A percentile compares a stretch with the other conserved stretches of the same genome.
Evolutionary conservation across 2,797 vertebrate species (phyloP).

Genomic region (Falco rusticolus): DNA sequence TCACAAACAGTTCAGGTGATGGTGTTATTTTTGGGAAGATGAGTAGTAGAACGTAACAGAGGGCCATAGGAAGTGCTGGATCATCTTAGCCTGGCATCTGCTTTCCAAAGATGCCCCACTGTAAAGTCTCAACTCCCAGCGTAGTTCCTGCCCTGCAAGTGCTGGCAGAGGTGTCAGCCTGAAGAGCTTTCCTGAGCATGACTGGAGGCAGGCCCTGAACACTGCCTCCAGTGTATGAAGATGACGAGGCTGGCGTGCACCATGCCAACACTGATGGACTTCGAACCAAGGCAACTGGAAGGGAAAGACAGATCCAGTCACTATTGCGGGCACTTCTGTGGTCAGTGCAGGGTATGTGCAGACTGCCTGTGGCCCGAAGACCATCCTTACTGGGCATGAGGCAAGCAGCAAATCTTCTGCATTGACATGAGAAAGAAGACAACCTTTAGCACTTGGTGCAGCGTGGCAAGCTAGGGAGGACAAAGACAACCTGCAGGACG

Average conservation of each 20-base stretch:
- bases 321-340: not conserved
- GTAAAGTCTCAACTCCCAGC: not conserved
- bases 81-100: not conserved
- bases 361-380: not conserved
- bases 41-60: not conserved
- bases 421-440: not conserved
- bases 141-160: not conserved
- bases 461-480: not conserved
- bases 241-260: fast-evolving
- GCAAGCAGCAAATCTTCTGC: not conserved
- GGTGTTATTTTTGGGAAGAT: not conserved
- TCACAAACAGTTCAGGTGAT: not conserved
- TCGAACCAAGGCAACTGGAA: not conserved
- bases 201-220: not conserved
- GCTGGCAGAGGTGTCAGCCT: not conserved
- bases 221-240: not conserved
- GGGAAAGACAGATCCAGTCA: not conserved
- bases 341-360: not conserved
- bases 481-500: not conserved
- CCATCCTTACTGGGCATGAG: not conserved
- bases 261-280: not conserved
- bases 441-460: not conserved
- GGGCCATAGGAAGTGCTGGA: not conserved
- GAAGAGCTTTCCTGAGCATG: not conserved
- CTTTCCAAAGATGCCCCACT: not conserved